Conservation (phyloP, 2,888 invertebrate genomes). For the Listrodromus nycthemerus region DNA sequence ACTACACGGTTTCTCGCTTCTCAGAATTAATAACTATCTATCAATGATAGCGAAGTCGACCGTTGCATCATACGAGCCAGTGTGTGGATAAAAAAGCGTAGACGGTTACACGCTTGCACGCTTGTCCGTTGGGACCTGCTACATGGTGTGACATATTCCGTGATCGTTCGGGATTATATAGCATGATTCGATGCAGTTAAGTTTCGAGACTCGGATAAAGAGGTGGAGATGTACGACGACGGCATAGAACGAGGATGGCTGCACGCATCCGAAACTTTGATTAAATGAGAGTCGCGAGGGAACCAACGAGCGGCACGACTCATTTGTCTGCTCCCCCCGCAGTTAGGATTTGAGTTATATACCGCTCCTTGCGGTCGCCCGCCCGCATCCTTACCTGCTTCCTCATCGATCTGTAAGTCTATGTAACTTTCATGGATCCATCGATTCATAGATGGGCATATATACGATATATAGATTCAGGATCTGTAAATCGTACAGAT, state of each 20-base stretch:
- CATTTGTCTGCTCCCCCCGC: slow-evolving; percentile 72
- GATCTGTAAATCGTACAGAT: too few relatives aligned
- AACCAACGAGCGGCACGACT: slow-evolving; percentile 71
- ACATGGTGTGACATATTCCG: neutral
- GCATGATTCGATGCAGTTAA: slow-evolving; percentile 81
- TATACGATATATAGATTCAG: neutral
- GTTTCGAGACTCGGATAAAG: slow-evolving; percentile 71
- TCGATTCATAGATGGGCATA: neutral
- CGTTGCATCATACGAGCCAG: neutral
- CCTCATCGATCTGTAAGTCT: neutral
- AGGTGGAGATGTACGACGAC: slow-evolving; percentile 5
- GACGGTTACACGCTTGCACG: neutral
- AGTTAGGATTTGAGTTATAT: slow-evolving; percentile 45
- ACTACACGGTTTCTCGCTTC: neutral
- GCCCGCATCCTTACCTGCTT: slow-evolving; percentile 25
- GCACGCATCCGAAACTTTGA: slow-evolving; percentile 82
- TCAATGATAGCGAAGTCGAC: neutral
- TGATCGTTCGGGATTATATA: slow-evolving; percentile 65
- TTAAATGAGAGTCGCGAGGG: slow-evolving; percentile 79
- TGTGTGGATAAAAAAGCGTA: neutral
- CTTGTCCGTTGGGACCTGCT: neutral
- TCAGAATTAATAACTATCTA: slow-evolving; percentile 8
- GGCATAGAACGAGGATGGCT: slow-evolving; percentile 59
- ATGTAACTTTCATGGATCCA: neutral
- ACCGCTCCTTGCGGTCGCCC: slow-evolving; percentile 1